These are phyloP conservation scores for Cerceris rybyensis DNA, from an alignment of 2,888 invertebrate genomes.

Conservation along the genomic window DNA sequence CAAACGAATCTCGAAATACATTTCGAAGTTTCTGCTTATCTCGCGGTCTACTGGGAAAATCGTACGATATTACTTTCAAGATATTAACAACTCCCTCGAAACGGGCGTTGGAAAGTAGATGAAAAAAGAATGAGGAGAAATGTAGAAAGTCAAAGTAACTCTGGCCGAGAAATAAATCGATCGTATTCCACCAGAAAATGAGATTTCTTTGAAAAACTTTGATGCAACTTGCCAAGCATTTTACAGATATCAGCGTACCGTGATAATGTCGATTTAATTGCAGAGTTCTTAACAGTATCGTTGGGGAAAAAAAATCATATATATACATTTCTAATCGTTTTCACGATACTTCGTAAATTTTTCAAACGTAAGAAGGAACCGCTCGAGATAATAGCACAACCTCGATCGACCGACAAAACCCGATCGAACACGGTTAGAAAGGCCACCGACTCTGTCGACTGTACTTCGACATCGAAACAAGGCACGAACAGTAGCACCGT, in stretches of 20 bases:
- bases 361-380: neutral
- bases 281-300: neutral
- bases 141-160: too few relatives aligned
- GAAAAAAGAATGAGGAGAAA: too few relatives aligned
- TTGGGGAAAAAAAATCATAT: neutral
- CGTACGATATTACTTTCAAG: too few relatives aligned
- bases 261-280: neutral
- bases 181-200: too few relatives aligned
- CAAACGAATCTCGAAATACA: neutral
- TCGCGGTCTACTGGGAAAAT: too few relatives aligned
- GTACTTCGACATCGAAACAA: conserved; percentile 51
- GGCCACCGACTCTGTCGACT: conserved; percentile 57
- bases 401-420: conserved; percentile 53
- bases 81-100: too few relatives aligned
- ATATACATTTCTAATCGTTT: neutral
- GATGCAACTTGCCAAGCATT: neutral
- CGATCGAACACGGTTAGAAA: conserved; percentile 44
- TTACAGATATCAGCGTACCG: neutral
- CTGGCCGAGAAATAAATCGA: too few relatives aligned
- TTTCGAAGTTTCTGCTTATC: too few relatives aligned
- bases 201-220: too few relatives aligned
- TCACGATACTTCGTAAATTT: neutral
- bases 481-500: conserved; percentile 49
- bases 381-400: neutral
- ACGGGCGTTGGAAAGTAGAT: too few relatives aligned